Evolutionary conservation across 30 jellyfish, hydroid and myxozoan species (phyloP), one percentile per base, ranked within the genome.

Genomic region (Rhopilema esculentum): DNA sequence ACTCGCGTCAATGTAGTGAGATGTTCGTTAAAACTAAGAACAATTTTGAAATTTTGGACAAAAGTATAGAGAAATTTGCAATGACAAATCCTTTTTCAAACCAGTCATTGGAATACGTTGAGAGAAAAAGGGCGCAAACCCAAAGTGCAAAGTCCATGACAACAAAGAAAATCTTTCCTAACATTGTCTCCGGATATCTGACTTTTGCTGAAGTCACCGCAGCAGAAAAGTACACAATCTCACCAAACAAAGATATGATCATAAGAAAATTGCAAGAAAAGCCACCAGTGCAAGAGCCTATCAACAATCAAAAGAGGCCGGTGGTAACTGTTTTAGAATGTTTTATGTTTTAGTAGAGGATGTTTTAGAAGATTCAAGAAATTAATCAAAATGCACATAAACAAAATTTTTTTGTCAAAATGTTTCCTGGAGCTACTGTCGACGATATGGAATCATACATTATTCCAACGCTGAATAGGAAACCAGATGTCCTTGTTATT

Each of bases 361-460:
- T n/a, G n/a, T n/a, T n/a, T n/a, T n/a, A n/a, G n/a, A n/a, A n/a
- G n/a, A n/a, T n/a, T n/a, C n/a, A 32, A 21, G 52, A 69, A 23
- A 8, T 52, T 21, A 21, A 20, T 28, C 52, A 8, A 49, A 49
- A 16, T 52, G 4, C 28, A 21, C 28, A 66, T 64, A 27, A 25
- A 80, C 64, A 51, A 80, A 71, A 20, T 77, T 77, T 27, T 66
- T 77, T 1, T 29, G 88, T 51, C 77, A 76, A n/a, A n/a, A n/a
- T n/a, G n/a, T n/a, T n/a, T n/a, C n/a, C n/a, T n/a, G n/a, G n/a
- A n/a, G n/a, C n/a, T 24, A 77, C 27, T 64, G 33, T 57, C 48
- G 88, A 77, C 29, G 57, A 77, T 7, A 77, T 77, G 77, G 33
- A 20, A 2, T 77, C 77, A 4, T 77, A 77, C 65, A 53, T 51